These are phyloP conservation scores for Trachemys scripta DNA, from an alignment of 2,113 vertebrate species.

Conservation along the genomic window DNA sequence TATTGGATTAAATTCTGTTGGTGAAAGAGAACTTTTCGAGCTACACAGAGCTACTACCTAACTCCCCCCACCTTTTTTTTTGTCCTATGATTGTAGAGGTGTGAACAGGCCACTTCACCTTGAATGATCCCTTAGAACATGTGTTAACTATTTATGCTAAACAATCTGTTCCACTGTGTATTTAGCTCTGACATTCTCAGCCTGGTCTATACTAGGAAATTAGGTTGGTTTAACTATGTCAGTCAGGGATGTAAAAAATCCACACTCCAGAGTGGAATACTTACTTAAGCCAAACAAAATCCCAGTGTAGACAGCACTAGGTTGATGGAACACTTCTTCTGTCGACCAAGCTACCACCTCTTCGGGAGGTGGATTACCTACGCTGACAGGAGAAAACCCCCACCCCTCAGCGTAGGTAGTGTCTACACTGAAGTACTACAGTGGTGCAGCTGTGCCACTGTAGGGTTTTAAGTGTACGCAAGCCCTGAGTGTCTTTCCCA, in stretches of 20 bases:
- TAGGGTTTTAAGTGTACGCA: neutral
- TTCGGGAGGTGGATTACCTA: neutral
- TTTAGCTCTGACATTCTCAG: neutral
- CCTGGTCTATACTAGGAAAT: neutral
- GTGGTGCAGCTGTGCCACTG: neutral
- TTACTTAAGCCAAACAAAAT: neutral
- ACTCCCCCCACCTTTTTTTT: neutral
- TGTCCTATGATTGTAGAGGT: neutral
- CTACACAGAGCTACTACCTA: neutral
- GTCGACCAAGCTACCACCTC: neutral
- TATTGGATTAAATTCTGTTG: neutral
- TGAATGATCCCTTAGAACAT: neutral
- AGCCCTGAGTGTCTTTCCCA: neutral
- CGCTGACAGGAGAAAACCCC: neutral
- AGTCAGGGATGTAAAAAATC: neutral
- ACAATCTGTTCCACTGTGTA: neutral
- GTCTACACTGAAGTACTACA: neutral
- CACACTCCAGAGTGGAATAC: neutral
- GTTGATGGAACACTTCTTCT: too few relatives aligned
- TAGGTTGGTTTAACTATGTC: neutral
- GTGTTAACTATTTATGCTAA: neutral
- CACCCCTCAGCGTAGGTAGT: neutral
- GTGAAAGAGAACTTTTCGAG: neutral
- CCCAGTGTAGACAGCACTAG: neutral
- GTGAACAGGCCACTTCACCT: neutral